Base-by-base conservation (phyloP, 23 tunicate genomes). In the Styela clava region DNA sequence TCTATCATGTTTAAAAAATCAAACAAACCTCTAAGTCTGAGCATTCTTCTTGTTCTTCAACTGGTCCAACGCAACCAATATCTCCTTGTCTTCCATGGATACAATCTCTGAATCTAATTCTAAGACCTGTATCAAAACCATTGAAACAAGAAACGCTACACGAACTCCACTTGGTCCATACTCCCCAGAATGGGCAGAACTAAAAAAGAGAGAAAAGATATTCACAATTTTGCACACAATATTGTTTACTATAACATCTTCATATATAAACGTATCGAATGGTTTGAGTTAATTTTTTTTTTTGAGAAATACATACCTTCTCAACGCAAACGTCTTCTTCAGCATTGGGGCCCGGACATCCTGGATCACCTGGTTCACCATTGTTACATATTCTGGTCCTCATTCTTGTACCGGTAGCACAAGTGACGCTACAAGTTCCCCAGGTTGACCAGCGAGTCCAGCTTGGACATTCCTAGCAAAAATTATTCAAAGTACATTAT, bases 381-480 rank as follows among this genome's bases (percentile, higher is more conserved):
- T 87, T 87, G 31, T 69, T 64, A 56, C 98, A 93, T 24, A 26
- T 73, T 63, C 98, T 61, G 1, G 34, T 18, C 61, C 98, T 91
- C 28, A 64, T 33, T 51, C 93, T 82, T 16, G 69, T 20, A 30
- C 98, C 98, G 1, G 79, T 36, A 19, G 89, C 98, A 64, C 98
- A 93, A 22, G 89, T 79, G 7, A 72, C 78, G 64, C 84, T 63
- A 74, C 95, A 95, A 24, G 44, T 32, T 3, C 84, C 19, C 96
- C 96, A 95, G 1, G 52, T 2, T 21, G 52, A 32, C 99, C 99
- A 95, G 31, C 79, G 64, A 32, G 84, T 83, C 87, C 95, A 95
- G 72, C 35, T 79, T 28, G 93, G 84, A 44, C 98, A 93, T 26
- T n/a, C n/a, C 81, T 76, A 64, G n/a, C n/a, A n/a, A n/a, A n/a